Base-by-base conservation (phyloP, 2,113 vertebrate species). In the Candoia aspera region DNA sequence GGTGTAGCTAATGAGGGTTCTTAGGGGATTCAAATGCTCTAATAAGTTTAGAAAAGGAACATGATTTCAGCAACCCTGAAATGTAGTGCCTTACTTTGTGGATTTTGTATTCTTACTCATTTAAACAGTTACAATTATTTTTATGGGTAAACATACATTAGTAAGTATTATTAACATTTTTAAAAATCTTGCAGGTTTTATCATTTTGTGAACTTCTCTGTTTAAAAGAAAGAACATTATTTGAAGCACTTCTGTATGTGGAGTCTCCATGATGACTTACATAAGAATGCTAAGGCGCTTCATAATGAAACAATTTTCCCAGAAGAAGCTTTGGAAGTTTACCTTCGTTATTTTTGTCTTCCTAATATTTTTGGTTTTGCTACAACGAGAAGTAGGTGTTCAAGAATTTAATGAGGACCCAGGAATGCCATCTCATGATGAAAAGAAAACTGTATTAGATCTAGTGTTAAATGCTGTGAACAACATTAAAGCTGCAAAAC, bases 361-460 rank as follows among this genome's bases (percentile, higher is more conserved):
- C 95, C 95, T 99, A 95, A 96, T 98, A 9, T 98, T 99, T 97
- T 96, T 99, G 90, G 98, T 99, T 97, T 98, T 99, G 95, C 98
- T 99, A 94, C 99, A 99, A 97, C 98, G 98, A 97, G 99, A 99
- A 97, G 98, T 99, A n/a, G 98, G 98, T 79, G 96, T 98, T 95
- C 98, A 98, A 89, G 97, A 97, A 95, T 97, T 98, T 86, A 96
- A 97, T 96, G 98, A 98, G 92, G 99, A 99, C 93, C 98, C 98
- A 29, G 98, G 96, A 58, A 97, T 98, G 92, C 97, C 97, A 91
- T 98, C 97, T 88, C 97, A 97, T 90, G 96, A 97, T 64, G 97
- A 97, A 94, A 99, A 98, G 96, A 98, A 98, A 96, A 98, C 98
- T 93, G 96, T 99, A 95, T 96, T 99, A 92, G 98, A 98, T 94